These are phyloP conservation scores for Delichon dasypus DNA, from an alignment of 2,797 vertebrate species.

Conservation along the genomic window DNA sequence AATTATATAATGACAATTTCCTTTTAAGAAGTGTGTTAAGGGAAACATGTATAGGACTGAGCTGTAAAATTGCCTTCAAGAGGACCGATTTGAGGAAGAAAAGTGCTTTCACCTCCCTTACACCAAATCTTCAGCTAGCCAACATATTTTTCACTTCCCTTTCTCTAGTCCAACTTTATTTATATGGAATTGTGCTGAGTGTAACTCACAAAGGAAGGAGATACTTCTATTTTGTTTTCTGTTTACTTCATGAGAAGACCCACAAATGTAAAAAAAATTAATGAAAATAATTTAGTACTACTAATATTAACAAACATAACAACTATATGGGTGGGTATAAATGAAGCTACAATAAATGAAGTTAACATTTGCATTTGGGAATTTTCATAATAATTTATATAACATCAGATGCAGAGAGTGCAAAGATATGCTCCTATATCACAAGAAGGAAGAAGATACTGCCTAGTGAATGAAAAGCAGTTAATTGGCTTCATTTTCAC, in stretches of 20 bases:
- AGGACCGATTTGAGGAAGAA: background rate
- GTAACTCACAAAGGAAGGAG: background rate
- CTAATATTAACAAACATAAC: background rate
- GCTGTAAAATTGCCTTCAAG: background rate
- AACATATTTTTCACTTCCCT: background rate
- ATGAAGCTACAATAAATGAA: background rate
- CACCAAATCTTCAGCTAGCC: background rate
- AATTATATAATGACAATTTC: background rate
- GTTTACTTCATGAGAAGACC: background rate
- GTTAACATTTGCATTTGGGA: background rate
- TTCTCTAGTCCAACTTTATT: background rate
- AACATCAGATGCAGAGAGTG: background rate
- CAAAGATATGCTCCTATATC: background rate
- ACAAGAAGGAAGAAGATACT: background rate
- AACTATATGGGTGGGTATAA: background rate
- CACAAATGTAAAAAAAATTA: background rate
- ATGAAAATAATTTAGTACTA: too few relatives aligned
- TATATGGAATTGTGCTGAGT: background rate
- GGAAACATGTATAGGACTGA: background rate
- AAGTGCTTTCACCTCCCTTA: background rate
- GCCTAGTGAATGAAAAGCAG: background rate
- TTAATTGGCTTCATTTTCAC: background rate
- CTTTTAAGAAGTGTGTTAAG: background rate
- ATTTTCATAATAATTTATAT: background rate
- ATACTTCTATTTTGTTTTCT: background rate